Conservation (phyloP, 2,797 vertebrate genomes). For the Melanotaenia pygmaea region DNA sequence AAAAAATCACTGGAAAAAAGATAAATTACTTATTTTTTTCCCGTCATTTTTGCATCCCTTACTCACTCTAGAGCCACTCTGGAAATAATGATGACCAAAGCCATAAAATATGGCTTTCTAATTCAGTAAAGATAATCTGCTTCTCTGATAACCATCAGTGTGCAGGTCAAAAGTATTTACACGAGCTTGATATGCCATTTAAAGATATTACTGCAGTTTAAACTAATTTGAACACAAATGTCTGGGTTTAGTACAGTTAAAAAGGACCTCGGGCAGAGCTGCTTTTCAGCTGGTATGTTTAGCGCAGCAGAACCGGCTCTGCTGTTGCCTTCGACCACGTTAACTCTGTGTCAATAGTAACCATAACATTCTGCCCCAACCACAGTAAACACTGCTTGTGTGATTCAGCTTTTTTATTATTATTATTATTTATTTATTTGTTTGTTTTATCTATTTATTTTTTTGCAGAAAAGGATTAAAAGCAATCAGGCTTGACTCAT, state of each 20-base stretch:
- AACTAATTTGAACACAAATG: neutral
- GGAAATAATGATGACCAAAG: neutral
- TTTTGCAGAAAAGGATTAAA: too few species aligned
- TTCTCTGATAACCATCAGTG: neutral
- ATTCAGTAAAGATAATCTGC: neutral
- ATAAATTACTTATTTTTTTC: neutral
- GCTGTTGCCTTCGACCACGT: neutral
- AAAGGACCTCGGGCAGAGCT: neutral
- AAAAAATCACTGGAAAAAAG: neutral
- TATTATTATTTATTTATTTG: too few species aligned
- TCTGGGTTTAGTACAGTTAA: neutral
- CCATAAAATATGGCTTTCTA: neutral
- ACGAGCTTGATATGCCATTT: neutral
- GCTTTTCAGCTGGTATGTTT: neutral
- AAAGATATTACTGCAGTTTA: neutral
- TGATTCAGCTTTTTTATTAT: neutral
- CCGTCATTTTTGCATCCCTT: neutral
- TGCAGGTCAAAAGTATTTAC: neutral
- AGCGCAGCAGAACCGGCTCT: neutral
- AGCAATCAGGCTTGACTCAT: too few species aligned
- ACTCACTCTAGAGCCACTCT: neutral
- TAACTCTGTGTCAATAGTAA: neutral
- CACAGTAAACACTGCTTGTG: neutral
- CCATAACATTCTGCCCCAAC: neutral
- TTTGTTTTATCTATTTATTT: too few species aligned